Base-by-base conservation (phyloP, 2,888 invertebrate genomes). In the Rhagonycha fulva region DNA sequence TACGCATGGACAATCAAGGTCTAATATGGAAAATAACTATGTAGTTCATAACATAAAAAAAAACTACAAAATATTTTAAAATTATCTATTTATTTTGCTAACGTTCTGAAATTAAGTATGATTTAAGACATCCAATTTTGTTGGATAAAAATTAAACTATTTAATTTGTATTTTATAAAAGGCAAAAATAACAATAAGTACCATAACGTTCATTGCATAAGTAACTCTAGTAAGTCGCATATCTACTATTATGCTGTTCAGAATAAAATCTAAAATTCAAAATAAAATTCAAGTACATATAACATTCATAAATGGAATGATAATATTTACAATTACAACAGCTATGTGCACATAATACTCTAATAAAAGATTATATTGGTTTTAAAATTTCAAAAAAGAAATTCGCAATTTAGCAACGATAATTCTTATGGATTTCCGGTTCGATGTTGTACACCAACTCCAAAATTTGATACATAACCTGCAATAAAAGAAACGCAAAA, bases 361-460 rank as follows among this genome's bases (percentile, higher is more conserved):
- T 75, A 72, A 68, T 61, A 75, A 28, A 32, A 47, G 47, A 47
- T 47, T 47, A 47, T n/a, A 47, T 47, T n/a, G 47, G 47, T n/a
- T 47, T 72, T 66, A 11, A 66, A 19, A 26, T 24, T 66, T 24
- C n/a, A 24, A 10, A 66, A 24, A 23, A 66, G 12, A 23, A n/a
- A 24, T 3, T 23, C 61, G 9, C 5, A 60, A 70, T 67, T 81
- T 89, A 88, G 75, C 89, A 82, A 86, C 92, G 93, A 88, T 93
- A 96, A 90, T 98, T 98, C 89, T 93, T 91, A 89, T 98, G 98
- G 82, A 98, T 91, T 88, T 97, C 95, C 4, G 98, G 97, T 88
- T 95, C 94, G 87, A 98, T 97, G 87, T 96, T 94, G 87, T 96
- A 96, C 67, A 98, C 97, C 88, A 95, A 90, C 81, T 92, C 91